These are phyloP conservation scores for Volucella bombylans DNA, from an alignment of 2,888 invertebrate species.

Conservation along the genomic window DNA sequence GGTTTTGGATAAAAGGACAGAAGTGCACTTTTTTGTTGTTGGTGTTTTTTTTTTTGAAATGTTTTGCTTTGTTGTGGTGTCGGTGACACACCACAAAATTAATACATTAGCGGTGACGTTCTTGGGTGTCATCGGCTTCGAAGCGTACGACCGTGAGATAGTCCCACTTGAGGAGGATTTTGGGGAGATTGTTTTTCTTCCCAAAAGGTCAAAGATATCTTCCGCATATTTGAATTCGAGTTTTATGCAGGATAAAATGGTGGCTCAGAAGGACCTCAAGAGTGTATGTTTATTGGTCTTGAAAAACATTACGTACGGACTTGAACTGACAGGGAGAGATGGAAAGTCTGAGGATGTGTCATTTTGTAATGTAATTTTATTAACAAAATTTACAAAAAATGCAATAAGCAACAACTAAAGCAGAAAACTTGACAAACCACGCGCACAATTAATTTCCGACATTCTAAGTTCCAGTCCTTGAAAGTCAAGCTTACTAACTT, in stretches of 20 bases:
- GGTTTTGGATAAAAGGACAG: slow-evolving; percentile 64
- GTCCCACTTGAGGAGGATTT: slow-evolving; percentile 1
- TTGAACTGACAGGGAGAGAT: no score
- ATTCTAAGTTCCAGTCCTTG: no score
- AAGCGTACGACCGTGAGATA: slow-evolving; percentile 61
- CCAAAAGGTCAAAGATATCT: slow-evolving; percentile 33
- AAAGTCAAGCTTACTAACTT: no score
- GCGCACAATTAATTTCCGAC: no score
- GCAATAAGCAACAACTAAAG: no score
- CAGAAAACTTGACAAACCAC: no score
- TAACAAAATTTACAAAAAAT: no score
- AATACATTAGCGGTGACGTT: slow-evolving; percentile 72
- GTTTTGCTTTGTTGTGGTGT: slow-evolving; percentile 70
- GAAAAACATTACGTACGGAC: no score
- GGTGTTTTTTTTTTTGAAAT: slow-evolving; percentile 19
- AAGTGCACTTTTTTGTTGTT: slow-evolving; percentile 57
- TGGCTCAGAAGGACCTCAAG: slow-evolving; percentile 8
- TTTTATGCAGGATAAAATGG: slow-evolving; percentile 21
- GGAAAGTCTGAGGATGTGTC: no score
- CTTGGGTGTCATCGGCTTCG: slow-evolving; percentile 71
- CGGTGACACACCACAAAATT: slow-evolving; percentile 72
- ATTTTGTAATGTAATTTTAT: no score
- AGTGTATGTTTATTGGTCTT: slow-evolving; percentile 5
- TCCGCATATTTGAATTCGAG: slow-evolving; percentile 57
- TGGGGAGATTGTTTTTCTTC: slow-evolving; percentile 17